phyloP scores from a whole-genome alignment of 2,113 vertebrate species.

The Falcunculus frontatus region DNA sequence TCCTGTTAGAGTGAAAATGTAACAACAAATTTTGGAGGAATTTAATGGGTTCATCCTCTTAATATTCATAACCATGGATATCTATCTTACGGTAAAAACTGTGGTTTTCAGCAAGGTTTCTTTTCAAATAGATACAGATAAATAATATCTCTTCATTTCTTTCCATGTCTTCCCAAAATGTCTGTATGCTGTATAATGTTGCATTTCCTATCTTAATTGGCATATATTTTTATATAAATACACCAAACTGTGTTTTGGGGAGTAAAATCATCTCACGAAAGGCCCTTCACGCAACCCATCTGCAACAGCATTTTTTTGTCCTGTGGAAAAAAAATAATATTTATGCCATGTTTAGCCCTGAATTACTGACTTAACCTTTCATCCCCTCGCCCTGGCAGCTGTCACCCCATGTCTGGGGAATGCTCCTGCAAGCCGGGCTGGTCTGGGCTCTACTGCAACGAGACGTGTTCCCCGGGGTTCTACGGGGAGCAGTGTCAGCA shows the following conservation, averaged over 20 bases:
- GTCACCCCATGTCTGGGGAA: constrained; percentile 96
- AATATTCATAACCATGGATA: background rate
- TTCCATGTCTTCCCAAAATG: background rate
- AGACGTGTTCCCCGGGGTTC: constrained; percentile 90
- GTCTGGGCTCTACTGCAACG: constrained; percentile 96
- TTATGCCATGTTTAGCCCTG: constrained; percentile 27
- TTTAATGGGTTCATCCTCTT: background rate
- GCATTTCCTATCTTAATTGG: background rate
- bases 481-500: constrained; percentile 88
- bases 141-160: background rate
- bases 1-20: background rate
- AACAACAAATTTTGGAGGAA: background rate
- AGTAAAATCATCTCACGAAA: background rate
- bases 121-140: background rate
- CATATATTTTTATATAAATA: background rate
- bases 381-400: constrained; percentile 77
- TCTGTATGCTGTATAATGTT: background rate
- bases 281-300: background rate
- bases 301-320: background rate
- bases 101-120: background rate
- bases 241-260: background rate
- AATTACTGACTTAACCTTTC: constrained; percentile 67
- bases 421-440: constrained; percentile 88
- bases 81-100: background rate
- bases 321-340: background rate